Base-by-base conservation (phyloP, 2,888 invertebrate species). In the Aspidiotus rigidus region DNA sequence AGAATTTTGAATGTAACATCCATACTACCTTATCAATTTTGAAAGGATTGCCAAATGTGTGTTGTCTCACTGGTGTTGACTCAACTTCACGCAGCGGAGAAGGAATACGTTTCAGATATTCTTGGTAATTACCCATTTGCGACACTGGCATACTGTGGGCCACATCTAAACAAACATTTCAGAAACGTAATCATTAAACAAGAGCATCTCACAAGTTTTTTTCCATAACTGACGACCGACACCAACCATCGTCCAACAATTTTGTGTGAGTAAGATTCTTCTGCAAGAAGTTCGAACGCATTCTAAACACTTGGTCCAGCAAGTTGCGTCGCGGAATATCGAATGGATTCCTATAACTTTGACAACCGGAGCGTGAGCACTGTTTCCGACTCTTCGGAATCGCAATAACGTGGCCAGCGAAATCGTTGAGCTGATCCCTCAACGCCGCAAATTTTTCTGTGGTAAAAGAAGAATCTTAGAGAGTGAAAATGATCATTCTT, bases 51-150 rank as follows among this genome's bases (percentile, higher is more conserved):
- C 99, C 99, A 78, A 99, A 99, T 90, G 97, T 98, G 77, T 99
- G 98, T 75, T 96, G 93, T 13, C 98, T 81, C 59, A 95, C 93
- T 7, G 97, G 96, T 42, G 90, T 88, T 53, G 93, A 90, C 80
- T 99, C 98, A 62, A 99, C 89, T 81, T 97, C 96, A 15, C 97
- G 81, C 70, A 98, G 81, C 66, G 93, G 93, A 60, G 92, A 90
- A 69, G 93, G 90, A 84, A 92, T 89, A 69, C 93, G 86, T 80
- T 96, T 97, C 72, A 98, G 82, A 78, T 99, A 97, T 79, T 98
- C 97, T 80, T 99, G 97, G 80, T 98, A 99, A 81, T 99, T 98
- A 75, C 99, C 99, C 99, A 99, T 99, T 79, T 95, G 94, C 17
- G 92, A 88, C 17, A 99, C 92, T 7, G 98, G 96, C 83, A 96